These are phyloP conservation scores for Erethizon dorsatum DNA, from an alignment of 2,797 vertebrate genomes.

Conservation along the genomic window DNA sequence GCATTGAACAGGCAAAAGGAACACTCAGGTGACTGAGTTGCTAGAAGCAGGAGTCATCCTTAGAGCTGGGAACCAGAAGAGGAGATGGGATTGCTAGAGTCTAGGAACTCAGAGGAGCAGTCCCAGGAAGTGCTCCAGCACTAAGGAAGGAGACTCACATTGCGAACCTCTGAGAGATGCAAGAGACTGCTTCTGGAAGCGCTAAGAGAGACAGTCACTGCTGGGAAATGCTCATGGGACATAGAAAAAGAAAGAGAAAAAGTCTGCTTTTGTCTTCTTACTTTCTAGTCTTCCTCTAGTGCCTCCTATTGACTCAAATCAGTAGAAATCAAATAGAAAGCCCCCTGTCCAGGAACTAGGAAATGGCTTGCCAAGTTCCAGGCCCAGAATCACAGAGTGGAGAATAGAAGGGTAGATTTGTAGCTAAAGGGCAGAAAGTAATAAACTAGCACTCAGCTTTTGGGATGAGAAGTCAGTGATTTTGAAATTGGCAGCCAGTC, in stretches of 20 bases:
- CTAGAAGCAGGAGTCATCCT: not conserved
- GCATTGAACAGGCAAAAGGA: not conserved
- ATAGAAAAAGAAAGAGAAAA: not conserved
- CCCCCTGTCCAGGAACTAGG: not conserved
- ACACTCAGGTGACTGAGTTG: not conserved
- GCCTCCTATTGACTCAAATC: not conserved
- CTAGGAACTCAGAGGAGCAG: not conserved
- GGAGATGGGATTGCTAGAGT: not conserved
- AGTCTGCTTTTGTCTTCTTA: not conserved
- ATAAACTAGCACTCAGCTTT: not conserved
- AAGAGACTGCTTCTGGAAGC: not conserved
- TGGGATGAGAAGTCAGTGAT: not conserved
- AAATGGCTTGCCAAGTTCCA: not conserved
- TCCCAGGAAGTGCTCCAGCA: not conserved
- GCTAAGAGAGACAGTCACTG: not conserved
- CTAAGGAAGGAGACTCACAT: not conserved
- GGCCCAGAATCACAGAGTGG: not conserved
- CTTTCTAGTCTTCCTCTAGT: not conserved
- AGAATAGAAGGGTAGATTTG: not conserved
- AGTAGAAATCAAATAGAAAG: not conserved
- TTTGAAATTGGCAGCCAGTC: not conserved
- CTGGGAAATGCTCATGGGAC: too few relatives aligned
- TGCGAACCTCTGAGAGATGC: not conserved
- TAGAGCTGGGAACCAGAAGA: not conserved
- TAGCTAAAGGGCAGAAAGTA: not conserved